Base-by-base conservation (phyloP, 2,888 invertebrate genomes). In the Xestia c-nigrum region DNA sequence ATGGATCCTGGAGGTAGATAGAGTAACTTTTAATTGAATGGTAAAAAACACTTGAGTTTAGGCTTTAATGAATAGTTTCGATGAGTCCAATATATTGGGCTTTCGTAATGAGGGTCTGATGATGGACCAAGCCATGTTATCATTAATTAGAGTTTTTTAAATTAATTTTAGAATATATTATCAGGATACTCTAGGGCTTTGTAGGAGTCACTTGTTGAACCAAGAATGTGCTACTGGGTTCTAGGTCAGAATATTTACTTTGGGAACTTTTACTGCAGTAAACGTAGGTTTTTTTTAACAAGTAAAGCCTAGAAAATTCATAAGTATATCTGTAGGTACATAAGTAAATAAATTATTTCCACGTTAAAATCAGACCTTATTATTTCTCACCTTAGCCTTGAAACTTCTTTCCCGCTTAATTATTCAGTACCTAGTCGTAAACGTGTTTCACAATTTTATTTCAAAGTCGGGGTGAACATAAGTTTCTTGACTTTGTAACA, bases 391-490 rank as follows among this genome's bases (percentile, higher is more conserved):
- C 50, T 50, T 65, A n/a, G 68, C 78, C 83, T 72, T 78, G 83
- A 52, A 59, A 77, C 24, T 82, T 79, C 47, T 82, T 65, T 46
- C 21, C 21, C 7, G 40, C n/a, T 77, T 47, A 80, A 69, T 83
- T 72, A 83, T 83, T 46, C 24, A 70, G 38, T 38, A 73, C 57
- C 40, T 16, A 68, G 67, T 57, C 47, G 40, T 52, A 50, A 50
- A 47, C 55, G 43, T 69, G 68, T 79, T 71, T 71, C 46, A 84
- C 46, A 74, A 74, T 80, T 57, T 73, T 57, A 73, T 73, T 82
- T 80, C 68, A 61, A 65, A 68, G n/a, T 74, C 55, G 59, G 57
- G 47, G 40, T 57, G 52, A 47, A 63, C 57, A 47, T 24, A 70
- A 72, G 68, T 69, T 79, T 46, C 12, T 57, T 38, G 21, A 57